Evolutionary conservation across 1,140 invertebrate species (phyloP), one percentile per base, ranked within the genome.

Genomic region (Brachionus rotundiformis): DNA sequence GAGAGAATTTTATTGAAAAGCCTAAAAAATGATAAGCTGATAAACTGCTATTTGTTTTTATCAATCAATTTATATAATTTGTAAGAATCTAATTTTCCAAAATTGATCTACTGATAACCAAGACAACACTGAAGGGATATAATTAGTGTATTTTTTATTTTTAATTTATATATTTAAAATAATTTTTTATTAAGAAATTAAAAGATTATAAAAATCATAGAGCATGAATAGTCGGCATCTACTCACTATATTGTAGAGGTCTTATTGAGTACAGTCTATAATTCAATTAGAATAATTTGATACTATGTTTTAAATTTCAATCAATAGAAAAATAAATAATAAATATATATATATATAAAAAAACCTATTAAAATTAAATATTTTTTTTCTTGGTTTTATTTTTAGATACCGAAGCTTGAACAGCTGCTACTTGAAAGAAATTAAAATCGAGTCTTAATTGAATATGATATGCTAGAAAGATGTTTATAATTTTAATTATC

Each of bases 271-370:
- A 29, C 25, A 63, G 29, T 29, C 61, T 63, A 27, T 63, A 63
- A 33, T 63, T 63, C 61, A 63, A 63, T 33, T 63, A 68, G 63
- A 33, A 68, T 68, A 68, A 68, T 68, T 68, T 68, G 63, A 68
- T 68, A 68, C 63, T 33, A 41, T 68, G 63, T 68, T 68, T 68
- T 68, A 36, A 68, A 68, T 68, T 68, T 68, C 63, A 68, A 68
- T 68, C 63, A 68, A 68, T 33, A 29, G n/a, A 63, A 29, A 29
- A 63, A 63, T 31, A 63, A 27, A 29, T n/a, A 25, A 63, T 4
- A 63, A 61, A 23, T 3, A 63, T 29, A 31, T 13, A 63, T 29
- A 13, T n/a, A 29, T 11, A 11, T 16, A 41, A 68, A 68, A 68
- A 41, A 68, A 68, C 33, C 63, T 68, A 41, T 68, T 68, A 68